phyloP scores from a whole-genome alignment of 2,888 invertebrate genomes.

The Stenurella melanura region DNA sequence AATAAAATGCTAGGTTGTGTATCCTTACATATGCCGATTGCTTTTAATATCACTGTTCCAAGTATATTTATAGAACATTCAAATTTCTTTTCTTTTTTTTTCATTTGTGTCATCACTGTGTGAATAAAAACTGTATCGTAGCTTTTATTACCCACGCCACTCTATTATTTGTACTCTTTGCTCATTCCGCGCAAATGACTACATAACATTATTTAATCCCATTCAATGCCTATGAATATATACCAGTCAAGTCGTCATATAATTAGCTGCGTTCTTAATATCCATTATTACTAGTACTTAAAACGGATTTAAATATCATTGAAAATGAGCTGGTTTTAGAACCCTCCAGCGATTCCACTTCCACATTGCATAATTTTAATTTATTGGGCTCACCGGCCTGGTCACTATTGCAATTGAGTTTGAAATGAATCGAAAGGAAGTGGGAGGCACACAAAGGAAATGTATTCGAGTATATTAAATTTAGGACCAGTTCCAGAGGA shows the following conservation, averaged over 20 bases:
- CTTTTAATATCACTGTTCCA: neutral
- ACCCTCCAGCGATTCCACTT: conserved; percentile 8
- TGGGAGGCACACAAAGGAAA: too few species aligned
- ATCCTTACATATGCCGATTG: too few species aligned
- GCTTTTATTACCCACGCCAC: neutral
- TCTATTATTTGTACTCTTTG: conserved; percentile 5
- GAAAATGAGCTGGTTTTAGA: conserved; percentile 17
- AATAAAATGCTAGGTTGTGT: too few species aligned
- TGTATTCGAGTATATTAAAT: too few species aligned
- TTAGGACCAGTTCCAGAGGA: too few species aligned
- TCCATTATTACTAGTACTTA: conserved; percentile 36
- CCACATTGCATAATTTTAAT: conserved; percentile 34
- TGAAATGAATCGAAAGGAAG: neutral
- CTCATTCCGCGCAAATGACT: neutral
- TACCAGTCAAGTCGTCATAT: conserved; percentile 22
- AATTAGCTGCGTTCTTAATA: conserved; percentile 28
- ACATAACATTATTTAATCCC: conserved; percentile 8
- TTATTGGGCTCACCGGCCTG: conserved; percentile 4
- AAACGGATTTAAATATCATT: conserved; percentile 32
- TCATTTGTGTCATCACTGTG: too few species aligned
- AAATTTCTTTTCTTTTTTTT: neutral
- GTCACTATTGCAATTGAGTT: neutral
- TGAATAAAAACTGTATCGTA: neutral
- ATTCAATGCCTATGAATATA: conserved; percentile 18
- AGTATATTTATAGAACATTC: neutral